A percentile compares a stretch with the other conserved stretches of the same genome.
Evolutionary conservation across 2,113 vertebrate species (phyloP).

Genomic region (Acinonyx jubatus): DNA sequence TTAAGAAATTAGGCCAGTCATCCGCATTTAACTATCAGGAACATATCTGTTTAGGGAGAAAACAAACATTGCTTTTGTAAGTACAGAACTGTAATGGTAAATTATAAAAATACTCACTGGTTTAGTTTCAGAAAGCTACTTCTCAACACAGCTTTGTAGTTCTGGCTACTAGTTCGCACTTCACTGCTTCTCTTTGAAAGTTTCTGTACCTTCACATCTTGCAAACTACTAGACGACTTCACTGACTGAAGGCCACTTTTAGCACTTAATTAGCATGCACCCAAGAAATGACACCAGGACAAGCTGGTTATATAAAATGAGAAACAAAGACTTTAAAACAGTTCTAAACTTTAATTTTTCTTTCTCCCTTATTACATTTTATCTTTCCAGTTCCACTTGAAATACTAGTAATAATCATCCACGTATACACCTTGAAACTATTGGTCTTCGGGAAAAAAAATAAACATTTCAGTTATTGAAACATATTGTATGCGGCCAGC

Average conservation of each 20-base stretch:
- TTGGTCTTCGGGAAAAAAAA: neutral
- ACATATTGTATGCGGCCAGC: neutral
- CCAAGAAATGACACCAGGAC: conserved; percentile 52
- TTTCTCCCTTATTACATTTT: conserved; percentile 23
- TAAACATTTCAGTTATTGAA: conserved; percentile 36
- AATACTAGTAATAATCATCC: conserved; percentile 20
- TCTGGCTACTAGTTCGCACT: conserved; percentile 41
- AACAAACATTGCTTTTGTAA: conserved; percentile 48
- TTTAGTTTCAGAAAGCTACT: conserved; percentile 62
- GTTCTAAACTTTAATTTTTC: conserved; percentile 23
- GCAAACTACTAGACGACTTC: neutral
- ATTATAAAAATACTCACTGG: neutral
- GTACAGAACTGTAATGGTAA: neutral
- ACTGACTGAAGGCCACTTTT: conserved; percentile 38
- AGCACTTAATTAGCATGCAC: conserved; percentile 41
- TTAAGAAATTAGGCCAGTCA: conserved; percentile 50
- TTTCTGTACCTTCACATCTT: conserved; percentile 18
- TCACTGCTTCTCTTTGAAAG: conserved; percentile 49
- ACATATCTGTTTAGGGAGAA: conserved; percentile 57
- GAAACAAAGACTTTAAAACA: conserved; percentile 41
- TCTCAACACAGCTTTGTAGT: conserved; percentile 30
- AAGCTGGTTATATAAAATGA: neutral
- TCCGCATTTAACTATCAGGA: conserved; percentile 49
- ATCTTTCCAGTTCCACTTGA: neutral
- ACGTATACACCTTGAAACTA: conserved; percentile 23